Evolutionary conservation across 2,113 vertebrate species (phyloP).

Genomic region (Lynx canadensis): DNA sequence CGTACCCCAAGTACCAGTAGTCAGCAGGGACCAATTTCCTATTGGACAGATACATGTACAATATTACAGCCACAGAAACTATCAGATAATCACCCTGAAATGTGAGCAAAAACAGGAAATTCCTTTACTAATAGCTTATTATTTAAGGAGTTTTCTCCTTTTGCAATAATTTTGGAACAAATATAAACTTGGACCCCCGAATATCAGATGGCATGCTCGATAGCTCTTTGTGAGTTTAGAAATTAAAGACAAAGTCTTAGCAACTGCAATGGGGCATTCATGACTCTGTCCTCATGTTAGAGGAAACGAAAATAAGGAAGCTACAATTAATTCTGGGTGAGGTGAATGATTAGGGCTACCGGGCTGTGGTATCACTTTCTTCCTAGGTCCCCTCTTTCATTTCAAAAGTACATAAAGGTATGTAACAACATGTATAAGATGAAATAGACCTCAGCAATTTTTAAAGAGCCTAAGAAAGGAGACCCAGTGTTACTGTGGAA

Average conservation of each 20-base stretch:
- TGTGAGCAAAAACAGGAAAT: slow-evolving; percentile 75
- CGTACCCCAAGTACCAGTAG: slow-evolving; percentile 1
- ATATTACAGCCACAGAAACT: slow-evolving; percentile 61
- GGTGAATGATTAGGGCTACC: slow-evolving; percentile 80
- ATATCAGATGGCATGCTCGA: slow-evolving; percentile 65
- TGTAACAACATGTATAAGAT: slow-evolving; percentile 81
- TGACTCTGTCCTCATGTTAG: slow-evolving; percentile 79
- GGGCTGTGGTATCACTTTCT: slow-evolving; percentile 82
- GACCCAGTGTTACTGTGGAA: slow-evolving; percentile 82
- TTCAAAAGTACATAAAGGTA: slow-evolving; percentile 82
- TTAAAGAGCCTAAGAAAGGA: slow-evolving; percentile 81
- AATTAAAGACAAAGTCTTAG: slow-evolving; percentile 80
- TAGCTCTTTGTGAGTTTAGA: slow-evolving; percentile 61
- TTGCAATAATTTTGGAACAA: slow-evolving; percentile 72
- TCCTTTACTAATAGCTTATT: slow-evolving; percentile 71
- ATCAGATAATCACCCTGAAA: slow-evolving; percentile 65
- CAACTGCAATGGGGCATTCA: slow-evolving; percentile 79
- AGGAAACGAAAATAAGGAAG: slow-evolving; percentile 82
- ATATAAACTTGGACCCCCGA: slow-evolving; percentile 47
- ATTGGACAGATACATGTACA: slow-evolving; percentile 11
- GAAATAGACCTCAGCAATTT: slow-evolving; percentile 81
- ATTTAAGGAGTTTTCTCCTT: slow-evolving; percentile 75
- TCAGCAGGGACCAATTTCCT: slow-evolving; percentile 59
- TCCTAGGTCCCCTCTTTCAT: slow-evolving; percentile 81
- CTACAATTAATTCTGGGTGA: slow-evolving; percentile 81